phyloP scores from a whole-genome alignment of 2,888 invertebrate species.

The Agonopterix heracliana region DNA sequence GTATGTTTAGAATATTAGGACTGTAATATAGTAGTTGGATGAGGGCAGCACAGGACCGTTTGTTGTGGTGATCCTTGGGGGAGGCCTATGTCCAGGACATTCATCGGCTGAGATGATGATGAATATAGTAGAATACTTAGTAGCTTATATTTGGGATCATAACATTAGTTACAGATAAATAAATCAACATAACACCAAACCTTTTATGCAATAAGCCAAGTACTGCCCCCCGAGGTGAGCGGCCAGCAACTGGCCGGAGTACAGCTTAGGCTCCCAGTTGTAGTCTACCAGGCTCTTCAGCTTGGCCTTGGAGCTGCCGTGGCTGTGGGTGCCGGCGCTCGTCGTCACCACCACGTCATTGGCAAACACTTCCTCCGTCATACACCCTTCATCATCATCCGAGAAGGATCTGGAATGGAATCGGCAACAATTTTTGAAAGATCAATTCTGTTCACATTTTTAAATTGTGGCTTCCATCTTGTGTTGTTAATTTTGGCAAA shows the following conservation, averaged over 20 bases:
- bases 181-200: slow-evolving; percentile 55
- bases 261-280: slow-evolving; percentile 93
- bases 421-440: not conserved
- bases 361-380: slow-evolving; percentile 71
- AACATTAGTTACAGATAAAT: not conserved
- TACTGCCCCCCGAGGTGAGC: slow-evolving; percentile 90
- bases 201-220: slow-evolving; percentile 93
- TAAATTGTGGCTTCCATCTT: slow-evolving; percentile 5
- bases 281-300: slow-evolving; percentile 93
- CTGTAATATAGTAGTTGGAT: too few species aligned
- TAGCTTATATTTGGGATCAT: too few species aligned
- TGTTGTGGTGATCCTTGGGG: too few species aligned
- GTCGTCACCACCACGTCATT: slow-evolving; percentile 82
- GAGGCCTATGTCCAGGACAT: too few species aligned
- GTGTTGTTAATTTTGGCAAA: too few species aligned
- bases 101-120: too few species aligned
- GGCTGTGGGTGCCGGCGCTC: slow-evolving; percentile 83
- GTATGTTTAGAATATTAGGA: too few species aligned
- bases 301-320: slow-evolving; percentile 93
- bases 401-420: slow-evolving; percentile 68
- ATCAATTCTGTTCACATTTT: not conserved
- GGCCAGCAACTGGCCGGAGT: slow-evolving; percentile 91
- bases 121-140: too few species aligned
- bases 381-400: slow-evolving; percentile 75
- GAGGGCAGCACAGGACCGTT: too few species aligned